phyloP scores from a whole-genome alignment of 2,113 vertebrate species.

The Hydrolagus affinis region DNA sequence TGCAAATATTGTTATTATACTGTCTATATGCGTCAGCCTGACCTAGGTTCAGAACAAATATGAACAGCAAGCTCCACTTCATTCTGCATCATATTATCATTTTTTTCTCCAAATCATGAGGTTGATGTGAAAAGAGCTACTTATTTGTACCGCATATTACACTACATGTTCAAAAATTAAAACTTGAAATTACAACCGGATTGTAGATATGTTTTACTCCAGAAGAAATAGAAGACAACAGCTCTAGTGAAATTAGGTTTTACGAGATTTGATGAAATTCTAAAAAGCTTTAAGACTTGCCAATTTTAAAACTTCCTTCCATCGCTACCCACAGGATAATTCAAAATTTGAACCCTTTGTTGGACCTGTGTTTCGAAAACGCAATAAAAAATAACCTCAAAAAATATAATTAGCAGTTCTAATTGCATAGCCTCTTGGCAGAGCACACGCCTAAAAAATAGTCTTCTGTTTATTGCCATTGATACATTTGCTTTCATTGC shows the following conservation, averaged over 20 bases:
- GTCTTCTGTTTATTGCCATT: not conserved
- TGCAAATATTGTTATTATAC: too few species aligned
- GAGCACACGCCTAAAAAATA: not conserved
- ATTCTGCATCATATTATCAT: too few species aligned
- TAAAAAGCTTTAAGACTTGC: not conserved
- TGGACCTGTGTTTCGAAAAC: not conserved
- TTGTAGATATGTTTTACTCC: too few species aligned
- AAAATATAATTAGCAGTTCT: not conserved
- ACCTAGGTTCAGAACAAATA: too few species aligned
- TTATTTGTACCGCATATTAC: too few species aligned
- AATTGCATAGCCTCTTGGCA: not conserved
- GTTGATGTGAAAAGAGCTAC: too few species aligned
- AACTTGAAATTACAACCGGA: too few species aligned
- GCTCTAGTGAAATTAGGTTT: not conserved
- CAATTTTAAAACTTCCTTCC: not conserved
- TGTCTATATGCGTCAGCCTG: too few species aligned
- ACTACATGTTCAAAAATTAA: too few species aligned
- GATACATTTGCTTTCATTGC: not conserved
- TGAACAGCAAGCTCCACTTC: too few species aligned
- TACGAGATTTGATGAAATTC: not conserved
- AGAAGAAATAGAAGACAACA: too few species aligned
- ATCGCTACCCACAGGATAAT: not conserved
- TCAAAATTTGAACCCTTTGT: not conserved
- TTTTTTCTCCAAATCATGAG: too few species aligned
- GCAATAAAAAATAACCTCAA: not conserved